phyloP scores from a whole-genome alignment of 2,888 invertebrate species.

The Dicyrtomina minuta region DNA sequence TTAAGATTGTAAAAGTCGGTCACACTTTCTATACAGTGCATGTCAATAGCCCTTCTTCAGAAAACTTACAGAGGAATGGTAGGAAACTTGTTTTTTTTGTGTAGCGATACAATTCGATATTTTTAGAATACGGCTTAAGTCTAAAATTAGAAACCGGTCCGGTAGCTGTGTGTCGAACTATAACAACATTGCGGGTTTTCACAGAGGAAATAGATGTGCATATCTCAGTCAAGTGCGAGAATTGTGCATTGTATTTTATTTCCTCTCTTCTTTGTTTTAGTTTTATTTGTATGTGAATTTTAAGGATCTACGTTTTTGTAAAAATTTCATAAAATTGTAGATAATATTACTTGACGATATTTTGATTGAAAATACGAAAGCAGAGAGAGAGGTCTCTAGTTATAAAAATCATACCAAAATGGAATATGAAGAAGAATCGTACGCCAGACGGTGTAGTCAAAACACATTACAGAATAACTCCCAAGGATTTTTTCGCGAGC shows the following conservation, averaged over 20 bases:
- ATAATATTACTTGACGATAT: not conserved
- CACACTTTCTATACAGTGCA: no score
- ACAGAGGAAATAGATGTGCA: no score
- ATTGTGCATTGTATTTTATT: not conserved
- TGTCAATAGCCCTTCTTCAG: no score
- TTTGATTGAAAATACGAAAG: not conserved
- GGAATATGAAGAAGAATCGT: not conserved
- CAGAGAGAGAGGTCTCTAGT: not conserved
- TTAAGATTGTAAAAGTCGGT: no score
- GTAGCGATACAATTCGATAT: no score
- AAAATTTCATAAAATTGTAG: not conserved
- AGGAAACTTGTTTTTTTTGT: no score
- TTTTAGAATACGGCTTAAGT: no score
- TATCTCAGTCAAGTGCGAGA: not conserved
- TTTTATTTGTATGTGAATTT: not conserved
- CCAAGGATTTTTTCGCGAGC: conserved; percentile 73
- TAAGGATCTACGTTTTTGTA: not conserved
- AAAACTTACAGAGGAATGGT: no score
- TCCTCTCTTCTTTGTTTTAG: not conserved
- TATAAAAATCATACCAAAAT: no score
- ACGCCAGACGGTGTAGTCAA: conserved; percentile 64
- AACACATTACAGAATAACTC: conserved; percentile 73
- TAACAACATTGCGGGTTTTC: no score
- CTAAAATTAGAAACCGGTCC: no score
- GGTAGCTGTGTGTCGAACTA: no score